Evolutionary conservation across 1,140 invertebrate genomes (phyloP).

Genomic region (Mercenaria mercenaria): DNA sequence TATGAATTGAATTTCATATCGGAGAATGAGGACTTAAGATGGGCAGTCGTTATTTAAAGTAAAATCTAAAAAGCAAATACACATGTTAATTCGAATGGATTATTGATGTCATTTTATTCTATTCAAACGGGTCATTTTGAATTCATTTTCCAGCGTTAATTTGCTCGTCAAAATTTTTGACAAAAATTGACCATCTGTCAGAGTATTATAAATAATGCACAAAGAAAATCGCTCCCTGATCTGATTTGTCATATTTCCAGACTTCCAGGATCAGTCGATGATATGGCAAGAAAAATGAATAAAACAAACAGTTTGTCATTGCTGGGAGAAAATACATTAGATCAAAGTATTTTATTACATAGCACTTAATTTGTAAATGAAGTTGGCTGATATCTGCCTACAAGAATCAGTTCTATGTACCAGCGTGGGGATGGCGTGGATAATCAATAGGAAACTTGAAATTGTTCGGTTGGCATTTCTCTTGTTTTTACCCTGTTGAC

Average conservation of each 20-base stretch:
- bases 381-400: constrained; percentile 14
- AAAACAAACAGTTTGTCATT: constrained; percentile 6
- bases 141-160: not conserved
- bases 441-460: constrained; percentile 43
- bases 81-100: no score
- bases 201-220: not conserved
- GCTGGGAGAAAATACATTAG: constrained; percentile 37
- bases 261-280: not conserved
- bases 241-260: constrained; percentile 19
- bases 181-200: constrained; percentile 23
- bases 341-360: constrained; percentile 63
- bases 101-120: not conserved
- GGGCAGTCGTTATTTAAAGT: no score
- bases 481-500: constrained; percentile 54
- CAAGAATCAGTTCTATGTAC: not conserved
- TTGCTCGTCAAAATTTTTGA: not conserved
- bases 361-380: constrained; percentile 66
- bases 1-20: no score
- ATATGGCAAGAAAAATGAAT: constrained; percentile 1
- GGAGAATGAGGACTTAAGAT: no score
- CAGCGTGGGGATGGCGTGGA: not conserved
- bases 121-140: not conserved
- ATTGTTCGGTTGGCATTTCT: constrained; percentile 24
- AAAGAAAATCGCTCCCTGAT: constrained; percentile 1
- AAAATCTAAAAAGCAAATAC: no score